Evolutionary conservation across 2,113 vertebrate genomes (phyloP).

Genomic region (Meleagris gallopavo): DNA sequence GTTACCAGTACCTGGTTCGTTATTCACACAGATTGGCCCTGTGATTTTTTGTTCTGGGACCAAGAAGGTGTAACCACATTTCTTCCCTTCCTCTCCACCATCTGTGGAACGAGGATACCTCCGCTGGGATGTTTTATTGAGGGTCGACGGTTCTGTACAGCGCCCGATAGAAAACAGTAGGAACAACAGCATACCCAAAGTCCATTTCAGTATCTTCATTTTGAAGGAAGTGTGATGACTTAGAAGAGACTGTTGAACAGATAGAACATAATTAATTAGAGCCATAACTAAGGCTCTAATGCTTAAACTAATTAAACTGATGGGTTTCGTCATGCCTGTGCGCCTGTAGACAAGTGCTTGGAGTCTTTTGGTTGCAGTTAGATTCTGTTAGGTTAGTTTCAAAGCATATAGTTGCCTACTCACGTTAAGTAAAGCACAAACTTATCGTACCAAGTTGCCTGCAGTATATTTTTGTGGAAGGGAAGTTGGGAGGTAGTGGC

Average conservation of each 20-base stretch:
- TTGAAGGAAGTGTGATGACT: neutral
- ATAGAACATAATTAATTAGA: constrained; percentile 2
- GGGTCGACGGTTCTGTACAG: constrained; percentile 68
- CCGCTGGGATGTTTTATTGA: constrained; percentile 69
- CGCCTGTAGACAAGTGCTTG: neutral
- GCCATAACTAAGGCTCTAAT: neutral
- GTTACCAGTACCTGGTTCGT: constrained; percentile 80
- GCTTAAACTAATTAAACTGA: neutral
- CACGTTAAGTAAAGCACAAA: rapidly evolving
- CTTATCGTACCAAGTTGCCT: neutral
- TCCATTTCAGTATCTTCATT: constrained; percentile 87
- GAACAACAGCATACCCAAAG: constrained; percentile 82
- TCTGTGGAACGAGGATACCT: constrained; percentile 82
- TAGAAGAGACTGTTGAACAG: constrained; percentile 6
- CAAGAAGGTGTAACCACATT: constrained; percentile 96
- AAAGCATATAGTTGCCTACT: neutral
- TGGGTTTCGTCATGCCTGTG: rapidly evolving
- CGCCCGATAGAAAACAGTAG: constrained; percentile 77
- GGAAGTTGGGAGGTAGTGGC: neutral
- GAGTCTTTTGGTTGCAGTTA: neutral
- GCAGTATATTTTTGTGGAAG: neutral
- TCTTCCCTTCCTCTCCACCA: constrained; percentile 80
- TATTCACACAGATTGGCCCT: constrained; percentile 95
- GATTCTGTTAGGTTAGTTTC: neutral
- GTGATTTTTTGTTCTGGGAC: constrained; percentile 95